These are phyloP conservation scores for Holothuria scabra DNA, from an alignment of 53 echinoderm and acorn worm genomes.

Conservation along the genomic window DNA sequence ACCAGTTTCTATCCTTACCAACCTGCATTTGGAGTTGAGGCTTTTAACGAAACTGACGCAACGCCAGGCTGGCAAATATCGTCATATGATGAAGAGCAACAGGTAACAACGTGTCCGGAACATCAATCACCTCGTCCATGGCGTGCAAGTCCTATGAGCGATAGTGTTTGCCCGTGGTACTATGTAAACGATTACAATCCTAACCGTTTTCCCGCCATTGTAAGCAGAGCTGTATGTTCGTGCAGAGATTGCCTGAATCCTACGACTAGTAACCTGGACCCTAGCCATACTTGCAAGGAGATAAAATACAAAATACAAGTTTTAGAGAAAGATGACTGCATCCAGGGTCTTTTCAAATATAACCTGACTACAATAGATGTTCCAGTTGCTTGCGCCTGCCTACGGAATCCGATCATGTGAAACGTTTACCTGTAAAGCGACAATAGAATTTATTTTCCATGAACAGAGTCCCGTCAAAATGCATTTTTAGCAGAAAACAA, in stretches of 20 bases:
- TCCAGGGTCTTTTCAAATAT: constrained; percentile 15
- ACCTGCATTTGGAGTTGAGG: constrained; percentile 19
- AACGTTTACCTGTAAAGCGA: too few species aligned
- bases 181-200: constrained; percentile 3
- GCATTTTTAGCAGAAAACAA: too few species aligned
- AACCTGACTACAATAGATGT: constrained; percentile 23
- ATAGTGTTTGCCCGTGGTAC: constrained; percentile 35
- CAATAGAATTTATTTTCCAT: too few species aligned
- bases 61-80: background rate
- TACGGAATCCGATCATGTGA: constrained; percentile 8
- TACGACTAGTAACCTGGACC: background rate
- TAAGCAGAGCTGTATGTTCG: constrained; percentile 4
- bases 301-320: constrained; percentile 32
- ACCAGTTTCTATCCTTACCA: constrained; percentile 15
- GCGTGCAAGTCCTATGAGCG: background rate
- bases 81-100: background rate
- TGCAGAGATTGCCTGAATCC: constrained; percentile 24
- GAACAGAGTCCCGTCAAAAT: too few species aligned
- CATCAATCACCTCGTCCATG: background rate
- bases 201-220: constrained; percentile 8
- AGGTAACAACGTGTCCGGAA: background rate
- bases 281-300: background rate
- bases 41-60: background rate
- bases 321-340: background rate
- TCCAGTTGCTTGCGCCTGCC: constrained; percentile 33